Base-by-base conservation (phyloP, 2,797 vertebrate genomes). In the Sternotherus odoratus region DNA sequence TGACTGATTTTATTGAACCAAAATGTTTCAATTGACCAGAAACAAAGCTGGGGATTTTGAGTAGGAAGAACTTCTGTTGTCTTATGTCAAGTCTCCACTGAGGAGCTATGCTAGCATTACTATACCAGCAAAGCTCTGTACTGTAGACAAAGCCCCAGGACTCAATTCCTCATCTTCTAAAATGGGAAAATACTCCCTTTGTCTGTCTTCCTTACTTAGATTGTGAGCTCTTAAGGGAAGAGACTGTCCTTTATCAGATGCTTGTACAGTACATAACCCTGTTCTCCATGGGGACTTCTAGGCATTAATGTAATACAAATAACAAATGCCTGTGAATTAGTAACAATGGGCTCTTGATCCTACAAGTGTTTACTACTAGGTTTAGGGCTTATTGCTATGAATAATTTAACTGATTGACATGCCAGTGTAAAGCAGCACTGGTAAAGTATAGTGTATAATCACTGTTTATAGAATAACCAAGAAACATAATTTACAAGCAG, bases 161-260 rank as follows among this genome's bases (percentile, higher is more conserved):
- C 43, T 79, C 75, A 87, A 21, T 79, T 90, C 78, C 49, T 90
- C 23, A 74, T 57, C 63, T 81, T 28, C 63, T 79, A 87, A 78
- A 83, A 43, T 46, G 87, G n/a, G 56, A 46, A n/a, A 33, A 48
- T 80, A n/a, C 43, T 43, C 24, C 49, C 7, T 36, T 74, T 13
- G 24, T 74, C 72, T 46, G 24, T 28, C 26, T 74, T 43, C 23
- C 24, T 46, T 39, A 28, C 60, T 36, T n/a, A 66, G 63, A 36
- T 5, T 66, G n/a, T 36, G n/a, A 66, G 16, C 63, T 36, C 33
- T 66, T 36, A 21, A 36, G 63, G 33, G 8, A 17, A 21, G 19
- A n/a, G 9, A 21, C 17, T 66, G 63, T 21, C n/a, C 63, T n/a
- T 66, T 36, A 66, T 17, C 8, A n/a, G 36, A 5, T 66, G 17